Base-by-base conservation (phyloP, 2,113 vertebrate species). In the Perca fluviatilis region DNA sequence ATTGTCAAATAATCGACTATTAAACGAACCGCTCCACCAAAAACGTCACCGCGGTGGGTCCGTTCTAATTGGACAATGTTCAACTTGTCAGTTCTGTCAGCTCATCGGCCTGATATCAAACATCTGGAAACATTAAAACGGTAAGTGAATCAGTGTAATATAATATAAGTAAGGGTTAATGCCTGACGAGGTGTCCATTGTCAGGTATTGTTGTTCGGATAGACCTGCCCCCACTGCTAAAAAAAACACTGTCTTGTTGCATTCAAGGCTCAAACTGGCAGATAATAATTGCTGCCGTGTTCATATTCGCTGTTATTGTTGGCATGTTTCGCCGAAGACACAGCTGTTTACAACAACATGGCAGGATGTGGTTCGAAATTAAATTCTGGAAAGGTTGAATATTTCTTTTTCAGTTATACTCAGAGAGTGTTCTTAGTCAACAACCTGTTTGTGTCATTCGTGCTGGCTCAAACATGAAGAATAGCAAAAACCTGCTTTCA, bases 221-320 rank as follows among this genome's bases (percentile, higher is more conserved):
- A 27, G 27, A 27, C 27, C 27, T 27, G 27, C 27, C 2, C 27
- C 27, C 27, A 27, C 27, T 27, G 27, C 27, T 27, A 27, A 27
- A 27, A 27, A 27, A 27, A 27, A 27, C 27, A 27, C 27, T 27
- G 27, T 2, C 30, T 30, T 5, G 49, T 40, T 12, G 74, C 27
- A 18, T 82, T 90, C 46, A 46, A 85, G 69, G 73, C 84, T 86
- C 81, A 86, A 83, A 80, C 72, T 33, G 81, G 75, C 73, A 81
- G 79, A 86, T 82, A 77, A 85, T 81, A 84, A 86, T 84, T 80
- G 40, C 75, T 51, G 77, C 79, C 18, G 68, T 60, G 65, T 86
- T 90, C 74, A 46, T 62, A 60, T 80, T 84, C 43, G 6, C 30
- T 77, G 53, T 79, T 82, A 79, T 72, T 73, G 83, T 87, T 62